Evolutionary conservation across 1,140 invertebrate species (phyloP), one percentile per base, ranked within the genome.

Genomic region (Lordiphosa collinella): DNA sequence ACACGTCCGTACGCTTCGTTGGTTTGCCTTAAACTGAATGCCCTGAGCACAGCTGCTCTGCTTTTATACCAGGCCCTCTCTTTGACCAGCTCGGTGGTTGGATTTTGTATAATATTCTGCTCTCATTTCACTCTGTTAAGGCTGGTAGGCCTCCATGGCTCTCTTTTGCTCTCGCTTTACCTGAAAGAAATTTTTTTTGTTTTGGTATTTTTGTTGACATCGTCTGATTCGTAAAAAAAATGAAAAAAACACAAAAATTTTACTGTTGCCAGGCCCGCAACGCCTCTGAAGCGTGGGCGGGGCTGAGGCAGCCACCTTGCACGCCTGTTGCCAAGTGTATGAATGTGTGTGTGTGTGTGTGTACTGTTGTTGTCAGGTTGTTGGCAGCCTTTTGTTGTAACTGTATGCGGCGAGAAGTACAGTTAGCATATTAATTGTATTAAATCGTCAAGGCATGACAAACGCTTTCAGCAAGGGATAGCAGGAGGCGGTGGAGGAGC

Each of bases 171-270:
- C 34, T 22, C 8, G n/a, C 13, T 8, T 36, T 12, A 14, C 43
- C 47, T 37, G 18, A 22, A 8, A 16, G 22, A 14, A 47, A 16
- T 82, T 80, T 67, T 67, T 82, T 71, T 72, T 80, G 75, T 86
- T 86, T 86, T 86, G 82, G 71, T 82, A 73, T 86, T 86, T 86
- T 86, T 86, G 82, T 86, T 86, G 82, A 86, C 80, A 86, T 86
- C 82, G 80, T 34, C 71, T 86, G 71, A 76, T 86, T 86, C 82
- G 82, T 63, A 65, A 67, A 76, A 75, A 67, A 74, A 52, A 54
- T 49, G 18, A 18, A 18, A 18, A 18, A 32, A 40, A 58, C 12
- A 10, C 25, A 43, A 13, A 18, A 46, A 52, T 40, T 55, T 50
- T 62, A 14, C 25, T 57, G 74, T 67, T 67, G 62, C 57, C 52